Conservation (phyloP, 2,888 invertebrate species). For the Meteorus colon region DNA sequence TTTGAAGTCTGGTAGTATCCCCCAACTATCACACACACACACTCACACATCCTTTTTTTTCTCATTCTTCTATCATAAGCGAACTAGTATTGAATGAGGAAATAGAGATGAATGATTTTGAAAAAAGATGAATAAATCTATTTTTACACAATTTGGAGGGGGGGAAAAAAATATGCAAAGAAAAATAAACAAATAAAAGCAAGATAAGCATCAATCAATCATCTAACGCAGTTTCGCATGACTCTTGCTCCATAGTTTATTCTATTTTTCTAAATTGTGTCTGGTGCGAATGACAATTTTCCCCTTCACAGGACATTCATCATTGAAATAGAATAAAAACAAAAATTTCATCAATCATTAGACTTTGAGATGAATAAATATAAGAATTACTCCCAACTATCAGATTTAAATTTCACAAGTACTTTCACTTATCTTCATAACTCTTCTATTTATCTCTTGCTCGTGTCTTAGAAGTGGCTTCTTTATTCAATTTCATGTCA, state of each 20-base stretch:
- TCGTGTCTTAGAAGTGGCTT: background rate
- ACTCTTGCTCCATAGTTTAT: constrained; percentile 32
- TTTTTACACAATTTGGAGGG: constrained; percentile 42
- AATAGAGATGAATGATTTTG: constrained; percentile 13
- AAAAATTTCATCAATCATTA: background rate
- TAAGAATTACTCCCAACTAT: background rate
- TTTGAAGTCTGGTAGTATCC: background rate
- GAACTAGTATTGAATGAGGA: constrained; percentile 5
- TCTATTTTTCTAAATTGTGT: constrained; percentile 48
- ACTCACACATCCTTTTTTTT: background rate
- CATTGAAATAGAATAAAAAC: background rate
- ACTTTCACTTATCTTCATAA: background rate
- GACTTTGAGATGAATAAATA: background rate
- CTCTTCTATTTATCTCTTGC: background rate
- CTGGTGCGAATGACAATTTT: constrained; percentile 18
- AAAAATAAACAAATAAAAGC: background rate
- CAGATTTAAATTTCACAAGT: background rate
- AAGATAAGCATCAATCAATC: background rate
- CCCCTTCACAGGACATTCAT: background rate
- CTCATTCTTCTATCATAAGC: background rate
- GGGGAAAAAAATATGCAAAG: background rate
- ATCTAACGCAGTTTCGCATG: constrained; percentile 22
- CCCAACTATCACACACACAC: background rate
- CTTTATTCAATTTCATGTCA: background rate
- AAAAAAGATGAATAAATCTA: constrained; percentile 36